Evolutionary conservation across 2,113 vertebrate species (phyloP), one percentile per base, ranked within the genome.

Genomic region (Rallus limicola): DNA sequence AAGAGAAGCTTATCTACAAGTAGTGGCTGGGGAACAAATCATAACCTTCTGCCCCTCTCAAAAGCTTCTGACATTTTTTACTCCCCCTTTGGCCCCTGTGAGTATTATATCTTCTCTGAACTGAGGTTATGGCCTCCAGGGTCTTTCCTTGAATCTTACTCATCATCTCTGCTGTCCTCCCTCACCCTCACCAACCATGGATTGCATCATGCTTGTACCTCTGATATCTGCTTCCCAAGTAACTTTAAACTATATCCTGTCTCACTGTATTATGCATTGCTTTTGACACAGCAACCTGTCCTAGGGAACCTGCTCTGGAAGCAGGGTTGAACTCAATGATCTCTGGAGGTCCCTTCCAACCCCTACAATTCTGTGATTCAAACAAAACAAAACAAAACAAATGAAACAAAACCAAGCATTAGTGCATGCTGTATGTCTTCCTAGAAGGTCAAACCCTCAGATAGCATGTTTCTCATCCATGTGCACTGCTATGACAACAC

Each of bases 61-160:
- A 91, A 93, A 56, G 65, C 62, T 87, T 95, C 86, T 87, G 94
- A 60, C 14, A 82, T 92, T 92, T 95, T 58, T 77, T 87, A 28
- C 29, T 65, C 40, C 13, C 31, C 1, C 16, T 87, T 72, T 91
- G 70, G 29, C 38, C 38, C 34, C 34, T 71, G 5, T 40, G 78
- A 86, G 23, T 81, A 75, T 68, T 84, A 76, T 1, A 0, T 89
- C 50, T 91, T 84, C 62, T 63, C 62, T 91, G 74, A 86, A 60
- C 59, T 48, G 62, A 71, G 24, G 24, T 72, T 79, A 58, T 10
- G 34, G 26, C 12, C 16, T 44, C 8, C 24, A 68, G 29, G 36
- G 78, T 84, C 52, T 44, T 89, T 78, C 44, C 34, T 87, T 71
- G 48, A 76, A 72, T 64, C 65, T 93, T 87, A 78, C 91, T 91